These are phyloP conservation scores for Tipula lateralis DNA, from an alignment of 2,888 invertebrate genomes.

Conservation along the genomic window DNA sequence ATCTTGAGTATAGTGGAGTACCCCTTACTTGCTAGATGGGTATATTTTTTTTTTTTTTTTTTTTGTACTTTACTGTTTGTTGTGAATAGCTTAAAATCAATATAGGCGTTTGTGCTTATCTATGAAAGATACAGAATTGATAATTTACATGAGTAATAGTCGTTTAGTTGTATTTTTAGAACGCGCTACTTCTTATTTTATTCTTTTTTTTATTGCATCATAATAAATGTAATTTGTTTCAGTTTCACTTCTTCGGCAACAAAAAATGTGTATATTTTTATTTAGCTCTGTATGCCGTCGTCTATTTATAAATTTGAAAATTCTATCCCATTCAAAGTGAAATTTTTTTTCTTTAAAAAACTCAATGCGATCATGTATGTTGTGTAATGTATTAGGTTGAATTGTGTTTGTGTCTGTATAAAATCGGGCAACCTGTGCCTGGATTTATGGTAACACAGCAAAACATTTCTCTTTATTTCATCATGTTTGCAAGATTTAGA, in stretches of 20 bases:
- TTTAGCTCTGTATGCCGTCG: neutral
- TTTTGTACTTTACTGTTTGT: too few species aligned
- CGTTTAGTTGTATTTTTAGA: neutral
- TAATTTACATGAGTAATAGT: neutral
- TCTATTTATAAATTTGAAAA: slow-evolving; percentile 1
- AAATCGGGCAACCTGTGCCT: neutral
- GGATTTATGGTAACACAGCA: neutral
- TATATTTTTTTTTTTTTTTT: too few species aligned
- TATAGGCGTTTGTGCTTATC: neutral
- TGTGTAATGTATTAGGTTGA: neutral
- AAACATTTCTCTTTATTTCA: neutral
- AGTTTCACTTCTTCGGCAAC: neutral
- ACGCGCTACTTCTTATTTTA: neutral
- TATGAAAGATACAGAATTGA: neutral
- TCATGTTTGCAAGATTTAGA: too few species aligned
- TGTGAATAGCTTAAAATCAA: neutral
- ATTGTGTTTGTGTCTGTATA: neutral
- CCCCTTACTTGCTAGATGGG: too few species aligned
- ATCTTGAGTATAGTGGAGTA: too few species aligned
- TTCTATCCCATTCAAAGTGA: slow-evolving; percentile 11
- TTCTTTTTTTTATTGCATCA: neutral
- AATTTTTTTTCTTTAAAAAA: neutral
- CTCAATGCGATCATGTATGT: neutral
- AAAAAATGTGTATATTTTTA: neutral
- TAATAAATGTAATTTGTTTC: neutral